Evolutionary conservation across 1,140 invertebrate species (phyloP), one percentile per base, ranked within the genome.

Genomic region (Batillaria attramentaria): DNA sequence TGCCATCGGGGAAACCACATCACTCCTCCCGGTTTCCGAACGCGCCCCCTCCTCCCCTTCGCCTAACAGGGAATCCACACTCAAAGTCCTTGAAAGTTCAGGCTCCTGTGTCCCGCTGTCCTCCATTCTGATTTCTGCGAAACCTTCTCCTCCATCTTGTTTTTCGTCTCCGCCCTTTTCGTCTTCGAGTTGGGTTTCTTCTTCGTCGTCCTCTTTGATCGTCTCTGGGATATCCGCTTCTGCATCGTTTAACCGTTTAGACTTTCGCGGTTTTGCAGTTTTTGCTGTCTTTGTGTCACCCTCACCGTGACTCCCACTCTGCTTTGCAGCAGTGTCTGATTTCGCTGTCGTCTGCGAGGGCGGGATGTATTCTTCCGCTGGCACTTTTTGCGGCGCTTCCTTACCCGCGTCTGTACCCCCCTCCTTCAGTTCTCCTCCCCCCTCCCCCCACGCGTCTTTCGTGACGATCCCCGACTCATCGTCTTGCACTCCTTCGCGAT

Each of bases 401-500:
- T n/a, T n/a, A 8, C 13, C 6, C 20, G 6, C 57, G 28, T 62
- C 28, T 28, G 8, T 6, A 8, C 20, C 20, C 35, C 3, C 50
- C 4, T 46, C 41, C 16, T 54, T 39, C 28, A 74, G 41, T 33
- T 28, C 37, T 1, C 8, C 2, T 8, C 50, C 46, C 6, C 72
- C 35, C 16, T 77, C 68, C 6, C 37, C 54, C 42, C 54, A 42
- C 31, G 33, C 42, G 3, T 46, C 41, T 33, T 65, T 35, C 33
- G 20, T 24, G 16, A 35, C 66, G 10, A 31, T 39, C n/a, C 39
- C 74, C 24, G 42, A 54, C 24, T 13, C 28, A 24, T 28, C 54
- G 28, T 50, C 62, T 33, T 39, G 54, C n/a, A 18, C 37, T 31
- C 72, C 46, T 16, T 79, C 78, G 31, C 57, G 77, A 20, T 57